Percentiles rank a stretch among this genome's conserved stretches.
Evolutionary conservation across 2,797 vertebrate species (phyloP).

Genomic region (Alosa sapidissima): DNA sequence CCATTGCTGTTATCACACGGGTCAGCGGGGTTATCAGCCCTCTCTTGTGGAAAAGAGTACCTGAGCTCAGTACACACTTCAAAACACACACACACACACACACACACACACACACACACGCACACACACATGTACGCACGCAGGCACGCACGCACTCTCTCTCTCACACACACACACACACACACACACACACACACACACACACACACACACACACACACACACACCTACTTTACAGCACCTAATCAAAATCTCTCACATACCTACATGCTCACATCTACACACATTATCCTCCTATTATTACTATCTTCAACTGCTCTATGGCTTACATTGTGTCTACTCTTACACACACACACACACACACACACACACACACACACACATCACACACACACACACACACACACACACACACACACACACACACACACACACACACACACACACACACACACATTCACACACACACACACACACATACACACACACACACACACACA

Average conservation of each 20-base stretch:
- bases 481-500: neutral
- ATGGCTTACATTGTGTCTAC: neutral
- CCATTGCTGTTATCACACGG: neutral
- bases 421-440: neutral
- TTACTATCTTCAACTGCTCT: neutral
- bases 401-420: neutral
- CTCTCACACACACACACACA: constrained; percentile 15
- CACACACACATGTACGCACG: constrained; percentile 12
- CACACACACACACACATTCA: neutral
- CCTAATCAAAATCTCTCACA: neutral
- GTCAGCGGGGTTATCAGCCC: constrained; percentile 37
- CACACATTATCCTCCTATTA: neutral
- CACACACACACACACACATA: neutral
- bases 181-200: constrained; percentile 36
- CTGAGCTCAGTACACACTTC: constrained; percentile 45
- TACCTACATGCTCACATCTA: neutral
- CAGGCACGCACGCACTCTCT: constrained; percentile 21
- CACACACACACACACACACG: constrained; percentile 33
- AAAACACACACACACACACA: constrained; percentile 30
- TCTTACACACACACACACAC: neutral
- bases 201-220: constrained; percentile 25
- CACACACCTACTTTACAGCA: neutral
- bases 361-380: neutral
- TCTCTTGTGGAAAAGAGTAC: constrained; percentile 44
- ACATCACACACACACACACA: neutral